Evolutionary conservation across 2,888 invertebrate species (phyloP).

Genomic region (Agrochola lychnidis): DNA sequence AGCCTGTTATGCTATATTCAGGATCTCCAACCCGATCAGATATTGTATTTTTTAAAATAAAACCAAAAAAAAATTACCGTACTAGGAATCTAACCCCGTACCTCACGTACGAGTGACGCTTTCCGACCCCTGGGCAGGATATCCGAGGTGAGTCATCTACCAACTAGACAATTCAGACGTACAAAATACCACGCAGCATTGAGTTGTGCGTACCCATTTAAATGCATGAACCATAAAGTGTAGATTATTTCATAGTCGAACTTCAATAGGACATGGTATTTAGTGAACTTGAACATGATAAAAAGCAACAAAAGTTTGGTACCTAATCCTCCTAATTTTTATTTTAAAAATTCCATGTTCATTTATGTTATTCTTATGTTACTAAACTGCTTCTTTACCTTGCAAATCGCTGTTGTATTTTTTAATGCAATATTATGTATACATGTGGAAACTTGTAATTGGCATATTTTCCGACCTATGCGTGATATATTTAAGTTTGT

Average conservation of each 20-base stretch:
- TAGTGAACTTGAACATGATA: neutral
- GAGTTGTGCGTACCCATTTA: too few species aligned
- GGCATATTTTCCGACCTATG: too few species aligned
- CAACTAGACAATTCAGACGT: neutral
- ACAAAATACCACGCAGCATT: neutral
- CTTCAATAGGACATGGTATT: neutral
- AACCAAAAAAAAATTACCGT: neutral
- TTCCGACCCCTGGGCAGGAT: neutral
- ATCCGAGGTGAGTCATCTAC: neutral
- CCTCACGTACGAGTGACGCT: neutral
- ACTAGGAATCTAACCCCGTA: neutral
- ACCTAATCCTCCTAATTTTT: neutral
- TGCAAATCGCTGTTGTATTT: neutral
- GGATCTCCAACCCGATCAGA: neutral
- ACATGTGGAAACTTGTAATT: too few species aligned
- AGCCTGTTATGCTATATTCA: neutral
- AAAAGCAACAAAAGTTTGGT: neutral
- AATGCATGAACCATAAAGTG: neutral
- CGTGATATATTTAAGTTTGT: too few species aligned
- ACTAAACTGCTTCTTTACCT: neutral
- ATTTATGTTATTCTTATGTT: neutral
- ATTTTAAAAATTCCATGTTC: neutral
- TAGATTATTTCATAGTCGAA: neutral
- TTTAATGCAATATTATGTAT: too few species aligned
- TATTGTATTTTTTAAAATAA: neutral